Percentiles rank a stretch among this genome's conserved stretches.
Conservation (phyloP, 1,140 invertebrate species). For the Cheumatopsyche charites region DNA sequence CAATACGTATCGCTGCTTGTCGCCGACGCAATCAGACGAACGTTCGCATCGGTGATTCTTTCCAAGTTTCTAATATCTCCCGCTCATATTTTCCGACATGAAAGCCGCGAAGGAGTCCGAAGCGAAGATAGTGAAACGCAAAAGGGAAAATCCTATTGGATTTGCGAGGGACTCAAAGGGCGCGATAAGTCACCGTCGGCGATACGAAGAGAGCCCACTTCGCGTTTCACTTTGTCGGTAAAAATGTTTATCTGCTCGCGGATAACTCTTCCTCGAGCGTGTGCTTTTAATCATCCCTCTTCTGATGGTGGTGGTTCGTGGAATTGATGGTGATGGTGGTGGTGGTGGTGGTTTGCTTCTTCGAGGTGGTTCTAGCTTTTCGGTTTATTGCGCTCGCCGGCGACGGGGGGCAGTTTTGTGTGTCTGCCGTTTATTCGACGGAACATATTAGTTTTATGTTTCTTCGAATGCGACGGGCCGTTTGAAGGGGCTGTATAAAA, state of each 20-base stretch:
- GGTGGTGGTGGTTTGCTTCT: background rate
- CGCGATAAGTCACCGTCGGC: conserved; percentile 25
- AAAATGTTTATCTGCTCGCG: conserved; percentile 13
- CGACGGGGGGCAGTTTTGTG: too few species aligned
- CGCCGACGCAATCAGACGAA: too few species aligned
- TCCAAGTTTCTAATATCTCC: too few species aligned
- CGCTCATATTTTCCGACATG: conserved; percentile 8
- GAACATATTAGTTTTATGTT: too few species aligned
- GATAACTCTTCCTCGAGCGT: conserved; percentile 4
- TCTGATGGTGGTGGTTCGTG: background rate
- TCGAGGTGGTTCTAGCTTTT: too few species aligned
- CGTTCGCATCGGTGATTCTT: too few species aligned
- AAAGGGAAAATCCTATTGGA: conserved; percentile 33
- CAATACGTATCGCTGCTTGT: too few species aligned
- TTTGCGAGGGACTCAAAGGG: conserved; percentile 30
- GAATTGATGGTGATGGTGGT: background rate
- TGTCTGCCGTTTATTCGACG: too few species aligned
- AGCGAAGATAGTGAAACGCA: conserved; percentile 26
- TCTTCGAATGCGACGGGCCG: too few species aligned
- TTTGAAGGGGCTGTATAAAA: too few species aligned
- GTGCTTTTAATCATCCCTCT: conserved; percentile 15
- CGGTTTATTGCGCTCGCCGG: too few species aligned
- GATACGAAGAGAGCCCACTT: conserved; percentile 17
- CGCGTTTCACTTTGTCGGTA: conserved; percentile 12
- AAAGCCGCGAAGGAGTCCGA: background rate